Evolutionary conservation across 1,140 invertebrate genomes (phyloP).

Genomic region (Lasaia peninsularis): DNA sequence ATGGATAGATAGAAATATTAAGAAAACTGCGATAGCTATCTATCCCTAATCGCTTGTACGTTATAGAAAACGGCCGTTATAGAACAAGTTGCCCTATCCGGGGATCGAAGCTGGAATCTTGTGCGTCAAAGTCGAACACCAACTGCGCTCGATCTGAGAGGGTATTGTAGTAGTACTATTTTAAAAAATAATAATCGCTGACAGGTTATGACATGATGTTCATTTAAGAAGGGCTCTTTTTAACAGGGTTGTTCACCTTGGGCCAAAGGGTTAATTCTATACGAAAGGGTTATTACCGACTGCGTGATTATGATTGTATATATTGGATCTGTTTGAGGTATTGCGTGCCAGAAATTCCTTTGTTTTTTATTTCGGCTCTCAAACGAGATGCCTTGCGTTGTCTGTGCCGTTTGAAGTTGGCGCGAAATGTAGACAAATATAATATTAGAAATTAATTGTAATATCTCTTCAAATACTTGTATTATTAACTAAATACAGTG

Average conservation of each 20-base stretch:
- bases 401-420: slow-evolving; percentile 30
- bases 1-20: too few species aligned
- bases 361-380: slow-evolving; percentile 45
- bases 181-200: not conserved
- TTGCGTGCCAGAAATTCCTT: slow-evolving; percentile 48
- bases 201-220: slow-evolving; percentile 7
- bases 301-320: slow-evolving; percentile 45
- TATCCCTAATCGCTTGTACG: too few species aligned
- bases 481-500: not conserved
- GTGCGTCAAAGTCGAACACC: too few species aligned
- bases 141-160: too few species aligned
- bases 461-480: not conserved
- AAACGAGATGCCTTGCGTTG: slow-evolving; percentile 34
- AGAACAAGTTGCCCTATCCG: too few species aligned
- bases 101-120: too few species aligned
- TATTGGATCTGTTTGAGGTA: slow-evolving; percentile 53
- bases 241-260: slow-evolving; percentile 70
- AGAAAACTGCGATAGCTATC: too few species aligned
- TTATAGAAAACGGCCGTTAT: too few species aligned
- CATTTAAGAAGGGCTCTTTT: slow-evolving; percentile 52
- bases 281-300: slow-evolving; percentile 53
- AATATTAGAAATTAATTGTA: slow-evolving; percentile 18
- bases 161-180: not conserved
- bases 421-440: slow-evolving; percentile 23
- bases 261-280: slow-evolving; percentile 70